Base-by-base conservation (phyloP, 1,140 invertebrate genomes). In the Drosophila insularis region DNA sequence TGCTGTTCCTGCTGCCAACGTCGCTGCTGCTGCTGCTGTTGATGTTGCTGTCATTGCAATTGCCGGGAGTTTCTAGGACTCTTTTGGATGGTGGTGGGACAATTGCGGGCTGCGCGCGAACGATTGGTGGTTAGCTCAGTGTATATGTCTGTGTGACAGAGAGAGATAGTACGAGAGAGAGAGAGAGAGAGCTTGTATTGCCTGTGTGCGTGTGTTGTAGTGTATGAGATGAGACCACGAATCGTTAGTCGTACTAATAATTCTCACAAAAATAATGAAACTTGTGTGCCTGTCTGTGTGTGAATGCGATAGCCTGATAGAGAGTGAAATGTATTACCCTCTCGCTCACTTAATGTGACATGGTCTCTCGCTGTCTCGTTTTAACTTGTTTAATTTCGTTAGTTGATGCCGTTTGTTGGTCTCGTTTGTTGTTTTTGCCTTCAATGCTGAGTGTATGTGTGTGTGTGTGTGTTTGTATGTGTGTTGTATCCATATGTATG, bases 191-290 rank as follows among this genome's bases (percentile, higher is more conserved):
- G 27, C 2, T 32, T 8, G 32, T 5, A 10, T 32, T 63, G 63
- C 54, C 11, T 19, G 46, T 62, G 23, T 64, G 59, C 19, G 21
- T 43, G 39, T 56, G 37, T 55, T 35, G 46, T 17, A 68, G 39
- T 72, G 40, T 70, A 43, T 43, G n/a, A 39, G 53, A 23, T 37
- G 63, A 81, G 84, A 90, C 89, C 89, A 89, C 89, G 89, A 89
- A 90, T 86, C 89, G 89, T 89, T 90, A 89, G 89, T 76, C 89
- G 81, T 85, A 86, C 89, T 90, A 90, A 85, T 90, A 90, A 90
- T 90, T 90, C 80, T 67, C 50, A 80, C 55, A 78, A 85, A 90
- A 89, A 89, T 87, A 90, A 85, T 90, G 87, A 80, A 87, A 71
- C 69, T 80, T 58, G 53, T 31, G 63, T 67, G 54, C 27, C 37